Base-by-base conservation (phyloP, 2,113 vertebrate species). In the Pantherophis guttatus region DNA sequence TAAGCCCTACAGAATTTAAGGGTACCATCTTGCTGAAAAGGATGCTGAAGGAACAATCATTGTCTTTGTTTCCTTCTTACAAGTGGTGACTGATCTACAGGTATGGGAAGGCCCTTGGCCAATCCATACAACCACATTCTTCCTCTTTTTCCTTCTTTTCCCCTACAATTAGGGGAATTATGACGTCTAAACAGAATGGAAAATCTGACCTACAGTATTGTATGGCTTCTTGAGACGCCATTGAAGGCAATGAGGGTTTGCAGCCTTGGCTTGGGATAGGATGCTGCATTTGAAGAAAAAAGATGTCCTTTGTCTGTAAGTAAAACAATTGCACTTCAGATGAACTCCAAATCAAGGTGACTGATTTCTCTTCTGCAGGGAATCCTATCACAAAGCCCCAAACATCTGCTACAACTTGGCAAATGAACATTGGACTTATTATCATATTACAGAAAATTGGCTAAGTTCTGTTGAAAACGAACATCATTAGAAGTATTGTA, bases 401-500 rank as follows among this genome's bases (percentile, higher is more conserved):
- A 90, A 87, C 92, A 93, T 93, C 92, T 93, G 92, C 57, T 90
- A 55, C 11, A 33, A 39, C 75, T 93, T 90, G 92, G 92, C 92
- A 93, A 90, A 53, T n/a, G 81, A 86, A 44, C 81, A 87, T 90
- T 85, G 90, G 88, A 54, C 55, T 53, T 93, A 93, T 87, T 93
- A 93, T 93, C 62, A 24, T 53, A 93, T 93, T 90, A 87, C 8
- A 70, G 57, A 53, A 90, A 90, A 93, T 93, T 90, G 89, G 81
- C 89, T 54, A 93, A 93, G 81, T 93, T 86, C 88, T 87, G 89
- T 87, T 93, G 89, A 90, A 93, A 81, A 87, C 15, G 92, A 93
- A 54, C 88, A 90, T 93, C 89, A 93, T 93, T 93, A 87, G 86
- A 93, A 93, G 89, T 87, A 93, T 65, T 90, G 92, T 87, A 90